Conservation (phyloP, 2,797 vertebrate species). For the Phalloptychus januarius region DNA sequence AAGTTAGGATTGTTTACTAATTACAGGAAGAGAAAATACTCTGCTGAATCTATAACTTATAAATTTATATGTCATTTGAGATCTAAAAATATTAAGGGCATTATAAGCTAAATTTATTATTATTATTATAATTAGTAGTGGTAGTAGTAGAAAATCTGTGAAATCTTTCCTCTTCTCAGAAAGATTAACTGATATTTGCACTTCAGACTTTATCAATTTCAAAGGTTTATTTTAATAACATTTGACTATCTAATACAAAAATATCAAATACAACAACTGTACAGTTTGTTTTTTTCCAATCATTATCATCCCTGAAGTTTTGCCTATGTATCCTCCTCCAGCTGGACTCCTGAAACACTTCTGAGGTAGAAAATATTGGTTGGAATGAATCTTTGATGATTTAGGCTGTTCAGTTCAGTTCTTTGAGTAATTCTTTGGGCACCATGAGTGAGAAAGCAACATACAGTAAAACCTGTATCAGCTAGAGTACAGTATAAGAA, state of each 20-base stretch:
- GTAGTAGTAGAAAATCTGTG: neutral
- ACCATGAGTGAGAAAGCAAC: neutral
- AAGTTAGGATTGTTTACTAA: constrained; percentile 27
- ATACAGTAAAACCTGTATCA: neutral
- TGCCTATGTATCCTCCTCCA: neutral
- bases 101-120: too few species aligned
- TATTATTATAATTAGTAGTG: too few species aligned
- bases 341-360: neutral
- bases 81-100: too few species aligned
- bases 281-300: neutral
- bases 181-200: neutral
- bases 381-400: neutral
- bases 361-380: neutral
- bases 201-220: neutral
- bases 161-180: neutral
- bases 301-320: neutral
- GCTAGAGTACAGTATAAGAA: too few species aligned
- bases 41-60: neutral
- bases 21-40: constrained; percentile 37
- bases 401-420: neutral
- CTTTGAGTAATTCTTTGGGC: neutral
- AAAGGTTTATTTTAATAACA: neutral
- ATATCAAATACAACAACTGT: neutral
- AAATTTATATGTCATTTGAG: too few species aligned
- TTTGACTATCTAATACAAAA: neutral